Conservation (phyloP, 2,888 invertebrate species). For the Phasia obesa region DNA sequence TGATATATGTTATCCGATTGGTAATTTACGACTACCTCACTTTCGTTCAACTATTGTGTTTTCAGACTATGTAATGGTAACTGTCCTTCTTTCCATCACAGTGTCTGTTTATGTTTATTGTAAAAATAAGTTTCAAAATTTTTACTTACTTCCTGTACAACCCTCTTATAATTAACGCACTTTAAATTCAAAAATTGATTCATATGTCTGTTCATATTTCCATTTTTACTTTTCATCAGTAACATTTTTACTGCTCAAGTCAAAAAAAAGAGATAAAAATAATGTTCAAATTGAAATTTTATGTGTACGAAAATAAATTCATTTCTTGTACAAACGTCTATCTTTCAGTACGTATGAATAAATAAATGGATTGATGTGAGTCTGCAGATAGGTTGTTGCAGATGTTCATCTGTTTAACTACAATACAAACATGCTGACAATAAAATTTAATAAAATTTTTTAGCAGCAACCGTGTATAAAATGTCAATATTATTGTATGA, state of each 20-base stretch:
- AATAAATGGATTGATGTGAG: conserved; percentile 19
- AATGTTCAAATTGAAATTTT: conserved; percentile 54
- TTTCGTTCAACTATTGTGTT: too few relatives aligned
- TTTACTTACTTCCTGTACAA: conserved; percentile 1
- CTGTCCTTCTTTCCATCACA: too few relatives aligned
- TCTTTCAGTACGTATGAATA: conserved; percentile 15
- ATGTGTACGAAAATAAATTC: conserved; percentile 39
- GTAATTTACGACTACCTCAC: too few relatives aligned
- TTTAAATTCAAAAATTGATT: conserved; percentile 44
- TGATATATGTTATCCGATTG: too few relatives aligned
- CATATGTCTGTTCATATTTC: conserved; percentile 42
- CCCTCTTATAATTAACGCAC: conserved; percentile 12
- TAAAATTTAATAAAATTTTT: conserved; percentile 59
- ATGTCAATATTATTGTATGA: conserved; percentile 58
- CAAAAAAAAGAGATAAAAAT: conserved; percentile 23
- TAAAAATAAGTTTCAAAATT: too few relatives aligned
- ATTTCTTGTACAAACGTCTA: conserved; percentile 32
- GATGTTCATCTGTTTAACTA: conserved; percentile 40
- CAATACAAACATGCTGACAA: conserved; percentile 46
- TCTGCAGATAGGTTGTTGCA: conserved; percentile 25
- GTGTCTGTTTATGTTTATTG: too few relatives aligned
- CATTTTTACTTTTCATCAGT: conserved; percentile 45
- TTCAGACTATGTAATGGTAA: too few relatives aligned
- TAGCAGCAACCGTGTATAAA: conserved; percentile 59
- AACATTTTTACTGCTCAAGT: conserved; percentile 16